Conservation (phyloP, 2,888 invertebrate species). For the Clusia tigrina region DNA sequence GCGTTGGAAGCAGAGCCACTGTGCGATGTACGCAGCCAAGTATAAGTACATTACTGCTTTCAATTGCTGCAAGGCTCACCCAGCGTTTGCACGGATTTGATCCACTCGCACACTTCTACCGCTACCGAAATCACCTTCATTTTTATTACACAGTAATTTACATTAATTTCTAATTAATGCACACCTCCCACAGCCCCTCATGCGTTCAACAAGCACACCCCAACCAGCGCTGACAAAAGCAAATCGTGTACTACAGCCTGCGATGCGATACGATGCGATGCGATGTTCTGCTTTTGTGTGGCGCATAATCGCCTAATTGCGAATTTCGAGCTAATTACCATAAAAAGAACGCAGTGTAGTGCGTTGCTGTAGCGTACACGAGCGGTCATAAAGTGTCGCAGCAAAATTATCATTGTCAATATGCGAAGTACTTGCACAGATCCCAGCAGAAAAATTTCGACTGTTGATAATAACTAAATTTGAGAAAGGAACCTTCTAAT, state of each 20-base stretch:
- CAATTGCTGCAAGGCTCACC: neutral
- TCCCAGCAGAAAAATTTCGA: too few relatives aligned
- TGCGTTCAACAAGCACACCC: neutral
- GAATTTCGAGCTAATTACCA: conserved; percentile 34
- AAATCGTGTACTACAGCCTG: neutral
- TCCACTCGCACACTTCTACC: neutral
- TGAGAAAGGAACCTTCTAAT: too few relatives aligned
- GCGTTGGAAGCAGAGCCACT: too few relatives aligned
- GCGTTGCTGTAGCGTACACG: neutral
- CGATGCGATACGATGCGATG: neutral
- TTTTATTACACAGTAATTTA: conserved; percentile 24
- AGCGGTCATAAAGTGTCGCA: too few relatives aligned
- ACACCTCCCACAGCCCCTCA: conserved; percentile 11
- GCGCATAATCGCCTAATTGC: conserved; percentile 30
- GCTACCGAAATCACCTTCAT: neutral
- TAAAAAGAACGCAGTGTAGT: conserved; percentile 24
- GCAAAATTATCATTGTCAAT: too few relatives aligned
- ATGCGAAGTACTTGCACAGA: too few relatives aligned
- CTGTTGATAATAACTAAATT: too few relatives aligned
- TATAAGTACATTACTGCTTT: too few relatives aligned
- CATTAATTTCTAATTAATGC: conserved; percentile 35
- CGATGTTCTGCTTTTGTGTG: conserved; percentile 19
- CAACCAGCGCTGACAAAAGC: conserved; percentile 13
- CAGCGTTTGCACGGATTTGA: neutral
- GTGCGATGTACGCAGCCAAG: too few relatives aligned